Base-by-base conservation (phyloP, 2,113 vertebrate species). In the Equus quagga region DNA sequence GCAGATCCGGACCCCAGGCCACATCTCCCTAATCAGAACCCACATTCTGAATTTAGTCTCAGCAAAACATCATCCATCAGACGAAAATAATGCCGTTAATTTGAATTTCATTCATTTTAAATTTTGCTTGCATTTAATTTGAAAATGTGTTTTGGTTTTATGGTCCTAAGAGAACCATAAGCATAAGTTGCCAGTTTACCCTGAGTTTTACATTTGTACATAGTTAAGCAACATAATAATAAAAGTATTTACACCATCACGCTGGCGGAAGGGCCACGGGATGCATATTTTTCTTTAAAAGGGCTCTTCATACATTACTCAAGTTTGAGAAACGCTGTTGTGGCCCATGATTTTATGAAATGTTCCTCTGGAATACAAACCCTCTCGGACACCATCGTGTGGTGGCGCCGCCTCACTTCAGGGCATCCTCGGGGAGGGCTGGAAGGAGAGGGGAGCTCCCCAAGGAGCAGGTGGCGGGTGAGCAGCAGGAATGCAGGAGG, bases 71-170 rank as follows among this genome's bases (percentile, higher is more conserved):
- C 85, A 91, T 76, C 85, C 26, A 60, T 93, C 80, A 88, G 31
- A 3, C n/a, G 70, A 54, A 90, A 92, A 95, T 79, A 83, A 96
- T 23, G 76, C 3, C 46, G 79, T 75, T 92, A 24, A 67, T 94
- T 83, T 90, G 94, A 89, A 91, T 65, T 83, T 58, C 70, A 96
- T 64, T 96, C 95, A 96, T 90, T 96, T 94, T 56, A 83, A 94
- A 90, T 92, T 90, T 70, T 96, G 96, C 82, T 96, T 94, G 64
- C 80, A 73, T 97, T 96, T 97, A 87, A 94, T 54, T 56, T 87
- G 85, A 62, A 86, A 96, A 44, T 67, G 24, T 49, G 80, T 79
- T 88, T 67, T 73, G 88, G 41, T 51, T 56, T 96, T 69, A 82
- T 4, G 8, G 79, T 44, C 84, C 58, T 75, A 28, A 67, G 69